Percentiles rank a stretch among this genome's conserved stretches.
These are phyloP conservation scores for Ranitomeya imitator DNA, from an alignment of 2,113 vertebrate genomes.

Conservation along the genomic window DNA sequence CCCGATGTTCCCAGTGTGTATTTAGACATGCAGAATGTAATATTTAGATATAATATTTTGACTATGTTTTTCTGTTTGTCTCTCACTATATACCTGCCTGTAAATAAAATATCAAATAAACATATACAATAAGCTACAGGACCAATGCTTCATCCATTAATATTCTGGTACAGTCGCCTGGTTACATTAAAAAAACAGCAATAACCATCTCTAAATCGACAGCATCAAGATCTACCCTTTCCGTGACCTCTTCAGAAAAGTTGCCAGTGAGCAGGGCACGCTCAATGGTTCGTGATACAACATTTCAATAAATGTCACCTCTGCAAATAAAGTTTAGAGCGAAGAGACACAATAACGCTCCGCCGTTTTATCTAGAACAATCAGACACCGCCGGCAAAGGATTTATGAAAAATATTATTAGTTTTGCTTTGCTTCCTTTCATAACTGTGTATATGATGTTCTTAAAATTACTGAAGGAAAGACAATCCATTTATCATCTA, in stretches of 20 bases:
- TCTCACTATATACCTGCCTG: background rate
- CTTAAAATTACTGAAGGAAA: background rate
- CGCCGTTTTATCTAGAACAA: background rate
- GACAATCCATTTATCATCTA: background rate
- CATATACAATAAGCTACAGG: background rate
- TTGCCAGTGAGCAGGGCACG: conserved; percentile 4
- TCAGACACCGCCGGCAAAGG: background rate
- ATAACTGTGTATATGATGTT: background rate
- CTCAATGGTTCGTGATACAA: conserved; percentile 33
- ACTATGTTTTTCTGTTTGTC: background rate
- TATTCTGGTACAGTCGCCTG: background rate
- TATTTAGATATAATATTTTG: background rate
- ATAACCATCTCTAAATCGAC: conserved; percentile 2
- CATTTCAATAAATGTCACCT: conserved; percentile 48
- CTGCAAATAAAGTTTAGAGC: conserved; percentile 32
- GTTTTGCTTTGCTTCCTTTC: background rate
- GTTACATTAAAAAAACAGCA: background rate
- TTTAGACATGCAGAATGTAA: background rate
- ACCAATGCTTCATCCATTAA: background rate
- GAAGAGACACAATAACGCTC: background rate
- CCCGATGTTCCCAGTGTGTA: background rate
- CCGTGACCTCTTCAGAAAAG: conserved; percentile 21
- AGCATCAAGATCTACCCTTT: conserved; percentile 19
- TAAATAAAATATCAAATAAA: background rate
- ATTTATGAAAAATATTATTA: background rate